Conservation (phyloP, 2,113 vertebrate genomes). For the Hepsetus odoe region DNA sequence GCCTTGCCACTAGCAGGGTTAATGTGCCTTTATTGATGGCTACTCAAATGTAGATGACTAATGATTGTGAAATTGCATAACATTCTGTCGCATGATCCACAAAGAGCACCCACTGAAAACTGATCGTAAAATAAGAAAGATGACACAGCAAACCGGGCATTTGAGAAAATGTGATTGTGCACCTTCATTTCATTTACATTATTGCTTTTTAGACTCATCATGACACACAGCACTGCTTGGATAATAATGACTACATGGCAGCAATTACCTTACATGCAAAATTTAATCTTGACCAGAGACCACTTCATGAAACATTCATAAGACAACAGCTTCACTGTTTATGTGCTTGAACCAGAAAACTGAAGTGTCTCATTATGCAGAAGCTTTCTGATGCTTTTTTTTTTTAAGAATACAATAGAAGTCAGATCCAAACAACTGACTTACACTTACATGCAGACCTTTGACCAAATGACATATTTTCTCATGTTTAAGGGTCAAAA, state of each 20-base stretch:
- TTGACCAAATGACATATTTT: too few relatives aligned
- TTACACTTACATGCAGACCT: too few relatives aligned
- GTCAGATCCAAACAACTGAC: too few relatives aligned
- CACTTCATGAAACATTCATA: neutral
- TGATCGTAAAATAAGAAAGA: neutral
- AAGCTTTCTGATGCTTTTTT: too few relatives aligned
- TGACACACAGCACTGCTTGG: neutral
- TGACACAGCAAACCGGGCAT: neutral
- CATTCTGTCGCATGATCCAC: neutral
- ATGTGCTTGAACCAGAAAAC: neutral
- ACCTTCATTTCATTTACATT: neutral
- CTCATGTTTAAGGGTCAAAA: too few relatives aligned
- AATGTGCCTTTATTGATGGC: constrained; percentile 1
- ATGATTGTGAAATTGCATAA: constrained; percentile 1
- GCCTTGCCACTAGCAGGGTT: neutral
- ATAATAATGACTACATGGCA: neutral
- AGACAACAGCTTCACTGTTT: neutral
- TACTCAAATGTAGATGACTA: neutral
- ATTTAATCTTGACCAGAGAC: neutral
- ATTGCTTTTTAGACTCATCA: neutral
- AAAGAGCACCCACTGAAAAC: neutral
- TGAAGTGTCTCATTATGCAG: too few relatives aligned
- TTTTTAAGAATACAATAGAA: neutral
- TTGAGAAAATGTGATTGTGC: neutral
- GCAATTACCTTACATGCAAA: neutral